Evolutionary conservation across 2,888 invertebrate genomes (phyloP), one percentile per base, ranked within the genome.

Genomic region (Loripinus fragilis): DNA sequence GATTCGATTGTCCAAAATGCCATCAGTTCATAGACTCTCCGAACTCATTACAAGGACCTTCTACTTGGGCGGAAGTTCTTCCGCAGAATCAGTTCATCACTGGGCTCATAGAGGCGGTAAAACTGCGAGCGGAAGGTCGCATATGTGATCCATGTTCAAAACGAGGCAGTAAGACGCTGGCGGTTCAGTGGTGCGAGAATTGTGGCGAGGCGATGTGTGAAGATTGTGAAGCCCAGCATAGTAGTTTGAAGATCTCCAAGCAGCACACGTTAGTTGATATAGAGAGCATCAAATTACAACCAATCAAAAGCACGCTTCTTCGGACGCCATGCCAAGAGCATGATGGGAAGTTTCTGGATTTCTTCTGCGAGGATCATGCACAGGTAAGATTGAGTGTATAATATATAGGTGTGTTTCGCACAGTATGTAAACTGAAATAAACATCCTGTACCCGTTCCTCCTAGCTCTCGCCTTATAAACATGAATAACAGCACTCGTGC

Each of bases 131-230:
- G 12, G 85, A 81, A 10, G 81, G 80, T 30, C 66, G 86, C 41
- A 75, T 72, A 64, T 86, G 86, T 65, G 86, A 86, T 52, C 83
- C 85, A 1, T 86, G 86, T 66, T 68, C 70, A 41, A 81, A 72
- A 23, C 71, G 83, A 28, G 75, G 76, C 20, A 67, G 76, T 25
- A 71, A 55, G 60, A 73, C 75, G 10, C 41, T 81, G 35, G 86
- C 86, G 23, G 65, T 69, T 20, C 72, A 66, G 33, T 86, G 86
- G 86, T 86, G 86, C 52, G 82, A 86, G 78, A 81, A 86, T 71
- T 86, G 86, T 41, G 85, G 85, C 3, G 85, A 85, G 48, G 84
- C 85, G 0, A 80, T 86, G 83, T 86, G 86, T 48, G 81, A 83
- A 23, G 79, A 80, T 25, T 86, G 86, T 50, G 79, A 85, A 60